Evolutionary conservation across 2,797 vertebrate species (phyloP).

Genomic region (Fundulus diaphanus): DNA sequence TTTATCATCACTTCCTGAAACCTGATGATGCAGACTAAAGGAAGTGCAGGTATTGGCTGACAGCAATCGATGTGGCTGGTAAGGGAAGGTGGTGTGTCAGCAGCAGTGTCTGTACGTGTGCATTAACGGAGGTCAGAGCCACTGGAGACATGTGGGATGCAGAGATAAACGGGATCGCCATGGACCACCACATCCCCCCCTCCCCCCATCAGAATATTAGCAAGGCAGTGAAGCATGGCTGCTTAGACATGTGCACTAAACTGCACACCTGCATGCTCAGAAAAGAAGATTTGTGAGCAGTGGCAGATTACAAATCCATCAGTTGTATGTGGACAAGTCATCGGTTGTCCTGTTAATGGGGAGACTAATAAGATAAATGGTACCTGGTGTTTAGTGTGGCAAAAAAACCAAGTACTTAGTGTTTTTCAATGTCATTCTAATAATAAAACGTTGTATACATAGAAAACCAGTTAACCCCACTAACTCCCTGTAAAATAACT

Average conservation of each 20-base stretch:
- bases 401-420: neutral
- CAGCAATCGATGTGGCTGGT: conserved; percentile 56
- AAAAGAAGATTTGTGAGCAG: neutral
- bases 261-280: neutral
- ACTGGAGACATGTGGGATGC: conserved; percentile 46
- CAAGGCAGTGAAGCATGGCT: conserved; percentile 20
- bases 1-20: conserved; percentile 65
- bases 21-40: conserved; percentile 62
- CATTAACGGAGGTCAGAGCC: conserved; percentile 23
- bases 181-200: too few relatives aligned
- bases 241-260: conserved; percentile 6
- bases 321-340: neutral
- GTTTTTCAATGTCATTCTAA: neutral
- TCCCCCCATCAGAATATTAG: conserved; percentile 51
- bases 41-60: conserved; percentile 57
- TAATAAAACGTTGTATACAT: neutral
- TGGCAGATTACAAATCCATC: neutral
- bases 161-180: conserved; percentile 64
- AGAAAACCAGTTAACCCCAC: neutral
- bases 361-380: neutral
- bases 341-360: neutral
- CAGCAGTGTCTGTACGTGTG: conserved; percentile 36
- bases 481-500: neutral
- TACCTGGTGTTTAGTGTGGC: neutral
- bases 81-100: conserved; percentile 58